Base-by-base conservation (phyloP, 2,113 vertebrate species). In the Saimiri boliviensis region DNA sequence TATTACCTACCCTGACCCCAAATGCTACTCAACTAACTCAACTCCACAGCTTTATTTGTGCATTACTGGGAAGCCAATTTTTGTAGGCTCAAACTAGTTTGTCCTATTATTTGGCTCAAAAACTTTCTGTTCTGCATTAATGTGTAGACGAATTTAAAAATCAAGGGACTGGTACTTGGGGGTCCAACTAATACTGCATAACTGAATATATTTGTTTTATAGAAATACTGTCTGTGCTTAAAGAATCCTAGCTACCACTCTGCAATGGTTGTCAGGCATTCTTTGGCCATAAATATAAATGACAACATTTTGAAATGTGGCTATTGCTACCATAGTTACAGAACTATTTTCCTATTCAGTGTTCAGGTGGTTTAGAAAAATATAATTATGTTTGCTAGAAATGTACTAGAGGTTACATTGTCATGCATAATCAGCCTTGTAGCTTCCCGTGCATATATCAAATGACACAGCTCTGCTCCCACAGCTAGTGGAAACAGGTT, bases 251-350 rank as follows among this genome's bases (percentile, higher is more conserved):
- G 58, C 27, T 94, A 95, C 35, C 27, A 81, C 47, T 90, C 27
- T 96, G 49, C 66, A 95, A 73, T 96, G 90, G 84, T 96, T 96
- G 95, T 96, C 90, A 97, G 93, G 97, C 89, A 96, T 91, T 92
- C 71, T 97, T 84, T 92, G 77, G 86, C 76, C 93, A 95, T 92
- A 98, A 96, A 98, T 97, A 92, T 92, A 97, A 97, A 96, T 95
- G 96, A 97, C 86, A 97, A 94, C 93, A 95, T 95, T 96, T 95
- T 98, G 94, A 97, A 98, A 94, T 95, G 80, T 97, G 73, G 93
- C 45, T 97, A 90, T 89, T 96, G 96, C 93, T 97, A 93, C 97
- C 97, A 98, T 97, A 97, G 97, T 97, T 98, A 97, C 95, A 96
- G 89, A 93, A 93, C 77, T 73, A 85, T 96, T 98, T 98, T 97